A percentile compares a stretch with the other conserved stretches of the same genome.
phyloP scores from a whole-genome alignment of 1,140 invertebrate genomes.

The Pentalonia nigronervosa region DNA sequence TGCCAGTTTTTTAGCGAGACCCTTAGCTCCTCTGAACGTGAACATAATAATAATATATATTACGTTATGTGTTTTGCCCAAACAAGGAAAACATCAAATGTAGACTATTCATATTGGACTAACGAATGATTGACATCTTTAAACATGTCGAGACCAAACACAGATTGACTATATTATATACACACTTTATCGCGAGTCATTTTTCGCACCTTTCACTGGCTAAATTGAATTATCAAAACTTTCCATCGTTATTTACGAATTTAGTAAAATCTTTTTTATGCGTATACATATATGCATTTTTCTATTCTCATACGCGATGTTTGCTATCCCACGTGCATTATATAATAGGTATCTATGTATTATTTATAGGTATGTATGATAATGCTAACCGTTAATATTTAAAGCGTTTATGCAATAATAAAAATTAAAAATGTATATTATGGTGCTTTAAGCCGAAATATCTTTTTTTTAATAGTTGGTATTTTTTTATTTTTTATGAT shows the following conservation, averaged over 20 bases:
- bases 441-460: no score
- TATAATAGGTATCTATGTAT: neutral
- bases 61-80: neutral
- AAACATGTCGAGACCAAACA: neutral
- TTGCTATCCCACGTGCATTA: neutral
- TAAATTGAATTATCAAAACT: neutral
- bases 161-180: neutral
- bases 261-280: neutral
- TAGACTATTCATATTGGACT: neutral
- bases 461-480: no score
- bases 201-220: constrained; percentile 20
- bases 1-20: neutral
- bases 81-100: neutral
- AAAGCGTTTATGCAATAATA: neutral
- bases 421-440: no score
- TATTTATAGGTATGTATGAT: neutral
- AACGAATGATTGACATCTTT: constrained; percentile 43
- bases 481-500: neutral
- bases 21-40: neutral
- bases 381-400: neutral
- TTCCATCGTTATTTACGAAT: neutral
- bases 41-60: neutral
- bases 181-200: neutral
- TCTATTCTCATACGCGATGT: neutral
- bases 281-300: neutral